These are phyloP conservation scores for Danaus plexippus DNA, from an alignment of 1,140 invertebrate genomes.

Conservation along the genomic window DNA sequence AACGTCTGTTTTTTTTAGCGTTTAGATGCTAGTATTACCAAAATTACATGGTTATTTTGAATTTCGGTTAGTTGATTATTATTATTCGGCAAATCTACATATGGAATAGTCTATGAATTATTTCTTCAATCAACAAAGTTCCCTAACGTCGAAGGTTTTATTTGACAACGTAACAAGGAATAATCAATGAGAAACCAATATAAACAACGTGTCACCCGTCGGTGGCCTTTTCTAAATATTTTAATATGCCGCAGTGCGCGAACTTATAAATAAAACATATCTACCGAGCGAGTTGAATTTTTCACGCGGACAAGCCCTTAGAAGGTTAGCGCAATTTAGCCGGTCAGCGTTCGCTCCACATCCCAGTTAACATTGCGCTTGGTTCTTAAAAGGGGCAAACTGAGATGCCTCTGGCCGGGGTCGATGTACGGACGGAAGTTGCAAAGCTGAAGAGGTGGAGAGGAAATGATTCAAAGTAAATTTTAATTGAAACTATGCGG, in stretches of 20 bases:
- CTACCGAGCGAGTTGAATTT: conserved; percentile 25
- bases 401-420: conserved; percentile 14
- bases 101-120: no score
- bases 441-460: conserved; percentile 6
- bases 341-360: conserved; percentile 22
- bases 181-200: conserved; percentile 25
- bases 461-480: conserved; percentile 6
- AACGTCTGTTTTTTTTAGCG: no score
- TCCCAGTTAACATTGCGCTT: conserved; percentile 13
- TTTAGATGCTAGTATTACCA: no score
- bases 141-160: conserved; percentile 4
- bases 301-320: conserved; percentile 25
- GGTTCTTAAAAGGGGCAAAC: conserved; percentile 16
- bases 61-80: no score
- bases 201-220: conserved; percentile 7
- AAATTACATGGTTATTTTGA: no score
- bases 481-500: conserved; percentile 7
- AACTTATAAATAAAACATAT: conserved; percentile 2
- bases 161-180: not conserved
- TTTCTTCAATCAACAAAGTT: not conserved
- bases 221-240: conserved; percentile 21
- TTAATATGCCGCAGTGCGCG: conserved; percentile 18
- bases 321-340: conserved; percentile 23
- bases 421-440: conserved; percentile 11
- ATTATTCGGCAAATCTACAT: no score